Conservation (phyloP, 2,888 invertebrate species). For the Ctenicera cuprea region DNA sequence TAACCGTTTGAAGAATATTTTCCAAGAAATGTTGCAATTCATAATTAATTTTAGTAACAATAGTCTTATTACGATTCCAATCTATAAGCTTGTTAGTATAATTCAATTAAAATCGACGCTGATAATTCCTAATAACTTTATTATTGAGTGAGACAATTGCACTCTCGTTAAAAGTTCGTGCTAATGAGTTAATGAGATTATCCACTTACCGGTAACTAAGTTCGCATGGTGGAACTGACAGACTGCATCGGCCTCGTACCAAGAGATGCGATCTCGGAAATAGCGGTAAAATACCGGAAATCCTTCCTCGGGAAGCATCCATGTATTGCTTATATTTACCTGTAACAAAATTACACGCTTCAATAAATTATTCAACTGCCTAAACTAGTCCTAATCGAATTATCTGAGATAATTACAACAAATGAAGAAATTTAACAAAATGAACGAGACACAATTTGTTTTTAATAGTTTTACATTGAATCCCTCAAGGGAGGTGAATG, state of each 20-base stretch:
- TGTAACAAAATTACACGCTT: slow-evolving; percentile 68
- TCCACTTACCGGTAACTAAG: slow-evolving; percentile 83
- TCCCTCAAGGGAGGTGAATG: no score
- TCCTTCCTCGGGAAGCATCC: slow-evolving; percentile 88
- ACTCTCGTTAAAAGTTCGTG: slow-evolving; percentile 36
- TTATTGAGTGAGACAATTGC: slow-evolving; percentile 37
- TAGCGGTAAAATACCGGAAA: slow-evolving; percentile 89
- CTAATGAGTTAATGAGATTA: slow-evolving; percentile 45
- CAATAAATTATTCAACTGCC: not conserved
- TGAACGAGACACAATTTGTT: not conserved
- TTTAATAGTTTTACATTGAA: not conserved
- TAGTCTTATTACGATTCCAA: not conserved
- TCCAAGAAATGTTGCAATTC: not conserved
- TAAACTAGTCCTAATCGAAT: not conserved
- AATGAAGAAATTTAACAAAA: not conserved
- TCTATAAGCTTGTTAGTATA: slow-evolving; percentile 19
- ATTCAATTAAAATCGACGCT: slow-evolving; percentile 39
- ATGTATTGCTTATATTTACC: slow-evolving; percentile 89
- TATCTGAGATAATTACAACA: not conserved
- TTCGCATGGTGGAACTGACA: slow-evolving; percentile 90
- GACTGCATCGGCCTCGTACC: slow-evolving; percentile 90
- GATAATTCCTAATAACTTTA: slow-evolving; percentile 41
- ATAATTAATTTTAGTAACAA: not conserved
- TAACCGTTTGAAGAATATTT: not conserved
- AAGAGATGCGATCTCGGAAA: slow-evolving; percentile 88